These are phyloP conservation scores for Pentamera pediparva DNA, from an alignment of 53 echinoderm and acorn worm genomes.

Conservation along the genomic window DNA sequence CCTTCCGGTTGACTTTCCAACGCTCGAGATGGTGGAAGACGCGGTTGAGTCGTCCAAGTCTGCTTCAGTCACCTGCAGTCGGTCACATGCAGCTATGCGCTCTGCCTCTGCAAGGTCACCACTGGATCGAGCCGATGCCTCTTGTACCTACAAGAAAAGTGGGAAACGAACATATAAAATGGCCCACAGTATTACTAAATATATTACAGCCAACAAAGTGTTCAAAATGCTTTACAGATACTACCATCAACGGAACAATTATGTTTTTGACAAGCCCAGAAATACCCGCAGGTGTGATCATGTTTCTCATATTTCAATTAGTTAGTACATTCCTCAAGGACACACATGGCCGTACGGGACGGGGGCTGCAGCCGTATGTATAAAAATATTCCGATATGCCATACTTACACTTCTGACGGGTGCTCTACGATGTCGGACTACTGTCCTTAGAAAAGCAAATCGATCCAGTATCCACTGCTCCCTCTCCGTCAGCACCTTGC, in stretches of 20 bases:
- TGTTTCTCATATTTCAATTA: too few relatives aligned
- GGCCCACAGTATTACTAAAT: too few relatives aligned
- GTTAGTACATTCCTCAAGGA: background rate
- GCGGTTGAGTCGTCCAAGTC: background rate
- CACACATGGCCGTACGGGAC: background rate
- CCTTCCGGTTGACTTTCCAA: background rate
- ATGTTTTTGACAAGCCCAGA: too few relatives aligned
- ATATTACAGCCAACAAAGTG: too few relatives aligned
- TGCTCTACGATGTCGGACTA: slow-evolving; percentile 19
- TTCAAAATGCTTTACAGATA: too few relatives aligned
- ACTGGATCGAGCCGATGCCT: background rate
- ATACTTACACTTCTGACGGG: slow-evolving; percentile 30
- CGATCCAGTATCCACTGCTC: slow-evolving; percentile 23
- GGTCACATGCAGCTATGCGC: slow-evolving; percentile 16
- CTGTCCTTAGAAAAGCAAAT: slow-evolving; percentile 15
- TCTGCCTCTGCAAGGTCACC: slow-evolving; percentile 23
- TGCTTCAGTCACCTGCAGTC: background rate
- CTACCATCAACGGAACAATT: too few relatives aligned
- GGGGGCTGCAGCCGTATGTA: too few relatives aligned
- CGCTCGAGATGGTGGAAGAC: background rate
- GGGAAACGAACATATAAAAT: too few relatives aligned
- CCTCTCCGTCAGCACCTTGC: slow-evolving; percentile 22
- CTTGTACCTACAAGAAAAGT: slow-evolving; percentile 1
- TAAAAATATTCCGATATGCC: too few relatives aligned
- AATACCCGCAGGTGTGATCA: too few relatives aligned